Evolutionary conservation across 2,888 invertebrate genomes (phyloP).

Genomic region (Phymatocera aterrima): DNA sequence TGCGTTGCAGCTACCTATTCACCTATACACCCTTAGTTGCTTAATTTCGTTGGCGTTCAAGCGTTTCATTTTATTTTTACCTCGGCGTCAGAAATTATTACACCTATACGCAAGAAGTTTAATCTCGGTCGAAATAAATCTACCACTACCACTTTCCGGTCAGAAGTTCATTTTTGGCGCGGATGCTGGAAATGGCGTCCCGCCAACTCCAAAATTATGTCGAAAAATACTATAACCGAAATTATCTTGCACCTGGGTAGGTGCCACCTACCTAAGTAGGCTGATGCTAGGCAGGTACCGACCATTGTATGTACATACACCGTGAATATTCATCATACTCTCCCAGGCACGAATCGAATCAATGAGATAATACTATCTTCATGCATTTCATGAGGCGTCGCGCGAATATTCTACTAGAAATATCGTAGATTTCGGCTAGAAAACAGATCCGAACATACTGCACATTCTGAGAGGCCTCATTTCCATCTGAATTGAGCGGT

Average conservation of each 20-base stretch:
- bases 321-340: background rate
- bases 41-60: constrained; percentile 27
- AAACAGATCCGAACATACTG: background rate
- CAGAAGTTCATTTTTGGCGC: constrained; percentile 24
- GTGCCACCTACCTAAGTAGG: background rate
- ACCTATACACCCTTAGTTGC: constrained; percentile 20
- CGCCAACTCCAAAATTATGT: background rate
- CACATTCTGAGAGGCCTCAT: background rate
- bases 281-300: background rate
- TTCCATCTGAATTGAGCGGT: background rate
- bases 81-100: constrained; percentile 29
- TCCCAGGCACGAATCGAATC: background rate
- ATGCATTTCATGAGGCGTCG: background rate
- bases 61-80: constrained; percentile 29
- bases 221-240: background rate
- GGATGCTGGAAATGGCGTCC: constrained; percentile 13
- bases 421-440: too few relatives aligned
- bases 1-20: constrained; percentile 14
- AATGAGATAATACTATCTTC: background rate
- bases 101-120: constrained; percentile 23
- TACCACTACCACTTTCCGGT: background rate
- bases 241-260: background rate
- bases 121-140: constrained; percentile 37
- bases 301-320: background rate
- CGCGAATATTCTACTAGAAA: too few relatives aligned